Percentiles rank a stretch among this genome's conserved stretches.
phyloP scores from a whole-genome alignment of 2,797 vertebrate species.

The Ctenochaetus hawaiiensis region DNA sequence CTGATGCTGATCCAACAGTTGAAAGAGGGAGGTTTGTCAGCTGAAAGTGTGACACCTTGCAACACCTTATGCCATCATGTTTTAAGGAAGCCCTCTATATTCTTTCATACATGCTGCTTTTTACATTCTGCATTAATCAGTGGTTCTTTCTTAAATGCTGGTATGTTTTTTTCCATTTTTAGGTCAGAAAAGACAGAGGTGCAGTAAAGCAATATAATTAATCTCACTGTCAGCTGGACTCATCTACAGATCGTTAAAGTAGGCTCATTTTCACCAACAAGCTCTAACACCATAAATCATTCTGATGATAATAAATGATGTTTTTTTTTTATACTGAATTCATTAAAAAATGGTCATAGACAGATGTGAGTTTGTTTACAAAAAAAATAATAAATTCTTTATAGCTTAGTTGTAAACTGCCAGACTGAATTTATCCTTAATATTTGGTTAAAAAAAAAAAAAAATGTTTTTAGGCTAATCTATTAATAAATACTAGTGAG shows the following conservation, averaged over 20 bases:
- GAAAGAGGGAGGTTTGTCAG: too few species aligned
- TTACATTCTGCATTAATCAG: background rate
- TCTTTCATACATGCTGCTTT: background rate
- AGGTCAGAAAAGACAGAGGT: background rate
- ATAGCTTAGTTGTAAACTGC: too few species aligned
- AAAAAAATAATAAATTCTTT: too few species aligned
- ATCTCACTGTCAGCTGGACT: constrained; percentile 36
- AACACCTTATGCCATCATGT: background rate
- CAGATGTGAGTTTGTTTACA: background rate
- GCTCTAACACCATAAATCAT: constrained; percentile 30
- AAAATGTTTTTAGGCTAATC: too few species aligned
- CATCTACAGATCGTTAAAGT: constrained; percentile 21
- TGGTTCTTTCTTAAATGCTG: background rate
- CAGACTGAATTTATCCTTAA: background rate
- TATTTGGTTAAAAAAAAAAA: background rate
- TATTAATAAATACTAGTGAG: too few species aligned
- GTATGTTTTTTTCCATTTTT: background rate
- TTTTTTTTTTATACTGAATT: constrained; percentile 7
- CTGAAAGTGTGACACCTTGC: background rate
- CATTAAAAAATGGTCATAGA: background rate
- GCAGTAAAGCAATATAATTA: constrained; percentile 19
- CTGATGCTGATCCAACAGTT: too few species aligned
- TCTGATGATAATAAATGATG: constrained; percentile 35
- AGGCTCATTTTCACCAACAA: constrained; percentile 28
- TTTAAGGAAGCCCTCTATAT: background rate